Evolutionary conservation across 2,888 invertebrate species (phyloP).

Genomic region (Melanotus villosus): DNA sequence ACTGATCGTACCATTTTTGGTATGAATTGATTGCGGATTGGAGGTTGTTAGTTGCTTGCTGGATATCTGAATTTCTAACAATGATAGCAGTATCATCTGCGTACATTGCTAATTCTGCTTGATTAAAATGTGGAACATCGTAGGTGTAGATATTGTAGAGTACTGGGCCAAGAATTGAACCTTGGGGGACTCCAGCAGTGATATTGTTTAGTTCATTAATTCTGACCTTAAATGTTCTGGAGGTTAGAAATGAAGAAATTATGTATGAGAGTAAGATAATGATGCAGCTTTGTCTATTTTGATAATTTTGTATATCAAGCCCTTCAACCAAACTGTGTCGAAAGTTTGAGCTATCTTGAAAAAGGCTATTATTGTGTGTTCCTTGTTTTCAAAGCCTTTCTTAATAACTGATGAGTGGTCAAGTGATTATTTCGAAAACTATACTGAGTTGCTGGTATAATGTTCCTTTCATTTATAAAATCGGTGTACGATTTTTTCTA

Average conservation of each 20-base stretch:
- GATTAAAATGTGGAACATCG: conserved; percentile 5
- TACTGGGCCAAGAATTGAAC: not conserved
- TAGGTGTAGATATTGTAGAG: conserved; percentile 7
- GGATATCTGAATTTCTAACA: conserved; percentile 7
- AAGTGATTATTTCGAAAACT: not conserved
- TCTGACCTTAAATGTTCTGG: conserved; percentile 5
- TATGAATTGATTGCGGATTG: not conserved
- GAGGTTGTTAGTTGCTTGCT: conserved; percentile 1
- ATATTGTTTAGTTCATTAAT: not conserved
- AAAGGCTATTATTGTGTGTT: conserved; percentile 1
- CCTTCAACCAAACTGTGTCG: not conserved
- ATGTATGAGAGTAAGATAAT: no score
- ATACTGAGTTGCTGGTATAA: not conserved
- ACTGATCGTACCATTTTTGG: not conserved
- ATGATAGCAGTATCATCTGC: conserved; percentile 7
- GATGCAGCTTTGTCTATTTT: not conserved
- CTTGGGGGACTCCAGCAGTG: not conserved
- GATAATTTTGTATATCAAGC: not conserved
- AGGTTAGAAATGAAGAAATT: not conserved
- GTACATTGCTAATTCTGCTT: not conserved
- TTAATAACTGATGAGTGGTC: not conserved
- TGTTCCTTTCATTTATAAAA: not conserved
- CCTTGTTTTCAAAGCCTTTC: conserved; percentile 4
- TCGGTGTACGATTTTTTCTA: conserved; percentile 1
- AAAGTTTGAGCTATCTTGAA: not conserved